Base-by-base conservation (phyloP, 2,113 vertebrate species). In the Microcebus jonahi region DNA sequence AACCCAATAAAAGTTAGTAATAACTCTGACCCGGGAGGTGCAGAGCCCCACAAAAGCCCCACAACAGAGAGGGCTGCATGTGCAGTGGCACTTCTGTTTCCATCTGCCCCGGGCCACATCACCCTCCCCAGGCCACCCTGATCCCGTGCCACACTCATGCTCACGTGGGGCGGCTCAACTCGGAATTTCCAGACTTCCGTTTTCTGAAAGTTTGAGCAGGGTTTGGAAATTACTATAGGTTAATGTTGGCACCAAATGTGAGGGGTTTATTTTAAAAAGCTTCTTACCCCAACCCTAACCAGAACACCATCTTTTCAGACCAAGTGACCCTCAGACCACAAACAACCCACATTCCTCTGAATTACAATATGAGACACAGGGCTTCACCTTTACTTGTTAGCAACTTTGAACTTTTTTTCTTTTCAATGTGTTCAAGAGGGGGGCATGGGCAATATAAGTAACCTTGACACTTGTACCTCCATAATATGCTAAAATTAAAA, bases 171-270 rank as follows among this genome's bases (percentile, higher is more conserved):
- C 10, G 65, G 45, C 77, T 55, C 39, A 39, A 42, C 88, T 21
- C 20, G 73, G 92, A 83, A 95, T 97, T 93, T 94, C 95, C 95
- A 91, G 63, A 95, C 92, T 94, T 94, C 92, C 21, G 90, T 50
- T 86, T 97, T 95, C 92, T 83, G 21, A 21, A 88, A 55, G 53
- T 48, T 25, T 67, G 27, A 88, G 25, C 59, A 36, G 36, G 8
- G 23, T 39, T 94, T 55, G 68, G n/a, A 70, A 73, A 73, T 53
- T 25, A 92, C 39, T 15, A 75, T 0, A 15, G 34, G 71, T 61
- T 73, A 75, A 89, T 18, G 50, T 0, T 71, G 89, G 34, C n/a
- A 55, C 59, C 50, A 53, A 50, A 82, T 4, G 0, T 39, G 61
- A 92, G 42, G 25, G 73, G 34, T 75, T 71, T 48, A 3, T 57